Percentiles rank a stretch among this genome's conserved stretches.
Conservation (phyloP, 2,797 vertebrate species). For the Sebastes diploproa region DNA sequence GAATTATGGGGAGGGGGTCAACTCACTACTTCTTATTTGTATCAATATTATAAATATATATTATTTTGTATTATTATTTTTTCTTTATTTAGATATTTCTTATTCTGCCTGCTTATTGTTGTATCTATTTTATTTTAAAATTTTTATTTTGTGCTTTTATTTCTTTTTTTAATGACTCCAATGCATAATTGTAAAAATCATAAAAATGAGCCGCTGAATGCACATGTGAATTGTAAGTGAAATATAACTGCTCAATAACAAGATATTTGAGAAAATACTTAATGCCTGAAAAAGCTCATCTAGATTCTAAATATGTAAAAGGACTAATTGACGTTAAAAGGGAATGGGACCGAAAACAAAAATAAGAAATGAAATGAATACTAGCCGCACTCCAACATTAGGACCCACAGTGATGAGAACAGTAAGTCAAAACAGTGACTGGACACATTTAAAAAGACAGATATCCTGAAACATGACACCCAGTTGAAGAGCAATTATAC, state of each 20-base stretch:
- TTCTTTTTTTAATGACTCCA: too few relatives aligned
- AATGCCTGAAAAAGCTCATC: not conserved
- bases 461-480: not conserved
- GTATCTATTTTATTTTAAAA: too few relatives aligned
- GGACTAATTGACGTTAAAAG: not conserved
- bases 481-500: not conserved
- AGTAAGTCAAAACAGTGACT: not conserved
- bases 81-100: too few relatives aligned
- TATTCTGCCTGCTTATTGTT: too few relatives aligned
- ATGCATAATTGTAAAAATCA: too few relatives aligned
- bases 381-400: accelerated
- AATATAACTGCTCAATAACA: too few relatives aligned
- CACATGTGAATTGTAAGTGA: too few relatives aligned
- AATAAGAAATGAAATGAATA: not conserved
- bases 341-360: not conserved
- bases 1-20: too few relatives aligned
- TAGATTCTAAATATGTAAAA: not conserved
- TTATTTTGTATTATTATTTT: too few relatives aligned
- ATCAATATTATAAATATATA: accelerated
- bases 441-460: not conserved
- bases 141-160: too few relatives aligned
- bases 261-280: not conserved
- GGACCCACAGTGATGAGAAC: not conserved
- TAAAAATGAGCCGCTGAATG: accelerated
- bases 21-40: too few relatives aligned